Conservation (phyloP, 2,113 vertebrate genomes). For the Sapajus apella region DNA sequence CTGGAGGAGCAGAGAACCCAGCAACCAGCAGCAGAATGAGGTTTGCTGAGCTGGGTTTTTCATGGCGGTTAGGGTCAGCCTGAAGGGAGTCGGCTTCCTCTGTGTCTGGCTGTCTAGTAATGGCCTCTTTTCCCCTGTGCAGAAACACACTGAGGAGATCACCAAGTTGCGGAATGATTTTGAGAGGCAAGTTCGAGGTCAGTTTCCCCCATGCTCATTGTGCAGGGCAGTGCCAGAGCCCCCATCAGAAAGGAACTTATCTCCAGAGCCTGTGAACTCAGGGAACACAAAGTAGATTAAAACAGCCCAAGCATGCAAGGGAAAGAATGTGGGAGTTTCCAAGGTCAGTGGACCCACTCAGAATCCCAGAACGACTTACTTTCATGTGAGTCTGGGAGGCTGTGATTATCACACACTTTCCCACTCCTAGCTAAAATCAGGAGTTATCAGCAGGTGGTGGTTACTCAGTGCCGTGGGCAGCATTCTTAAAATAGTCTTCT, state of each 20-base stretch:
- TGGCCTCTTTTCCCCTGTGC: neutral
- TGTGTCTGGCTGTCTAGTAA: neutral
- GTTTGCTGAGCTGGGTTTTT: neutral
- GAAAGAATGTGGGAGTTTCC: neutral
- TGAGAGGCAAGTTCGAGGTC: constrained; percentile 90
- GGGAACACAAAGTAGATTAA: too few relatives aligned
- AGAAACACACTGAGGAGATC: constrained; percentile 92
- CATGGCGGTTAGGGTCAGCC: accelerated
- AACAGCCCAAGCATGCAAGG: accelerated
- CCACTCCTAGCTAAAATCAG: neutral
- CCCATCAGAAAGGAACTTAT: neutral
- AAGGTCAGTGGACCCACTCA: neutral
- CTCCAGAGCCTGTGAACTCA: too few relatives aligned
- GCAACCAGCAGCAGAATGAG: neutral
- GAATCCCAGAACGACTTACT: neutral
- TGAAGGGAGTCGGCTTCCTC: neutral
- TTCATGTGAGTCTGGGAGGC: neutral
- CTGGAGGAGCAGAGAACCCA: neutral
- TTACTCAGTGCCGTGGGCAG: neutral
- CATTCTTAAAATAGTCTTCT: neutral
- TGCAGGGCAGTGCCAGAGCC: too few relatives aligned
- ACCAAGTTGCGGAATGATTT: constrained; percentile 83
- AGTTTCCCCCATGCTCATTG: neutral
- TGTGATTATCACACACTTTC: too few relatives aligned
- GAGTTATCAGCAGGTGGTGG: neutral